Evolutionary conservation across 2,797 vertebrate species (phyloP).

Genomic region (Labeo calbasu): DNA sequence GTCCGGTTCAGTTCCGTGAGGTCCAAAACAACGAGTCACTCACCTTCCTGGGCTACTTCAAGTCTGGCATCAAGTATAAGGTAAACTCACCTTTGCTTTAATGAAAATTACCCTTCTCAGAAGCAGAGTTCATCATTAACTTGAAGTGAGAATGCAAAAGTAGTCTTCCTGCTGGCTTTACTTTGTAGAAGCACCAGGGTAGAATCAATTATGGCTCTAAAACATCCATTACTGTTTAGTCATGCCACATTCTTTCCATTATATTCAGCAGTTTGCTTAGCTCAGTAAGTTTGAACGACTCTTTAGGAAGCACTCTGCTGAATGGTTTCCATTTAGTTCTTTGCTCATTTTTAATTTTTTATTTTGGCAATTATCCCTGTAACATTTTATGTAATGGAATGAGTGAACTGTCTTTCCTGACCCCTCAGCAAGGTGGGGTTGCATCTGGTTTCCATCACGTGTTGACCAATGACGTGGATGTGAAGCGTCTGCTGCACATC

Average conservation of each 20-base stretch:
- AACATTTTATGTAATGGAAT: not conserved
- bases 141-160: not conserved
- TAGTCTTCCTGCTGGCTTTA: not conserved
- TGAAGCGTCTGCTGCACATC: slow-evolving; percentile 69
- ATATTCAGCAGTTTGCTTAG: slow-evolving; percentile 24
- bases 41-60: slow-evolving; percentile 89
- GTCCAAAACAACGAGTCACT: slow-evolving; percentile 85
- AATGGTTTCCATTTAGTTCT: slow-evolving; percentile 24
- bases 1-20: slow-evolving; percentile 85
- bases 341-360: not conserved
- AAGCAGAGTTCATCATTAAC: slow-evolving; percentile 24
- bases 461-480: slow-evolving; percentile 53
- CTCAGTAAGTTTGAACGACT: slow-evolving; percentile 25
- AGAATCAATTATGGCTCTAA: slow-evolving; percentile 15
- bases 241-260: slow-evolving; percentile 42
- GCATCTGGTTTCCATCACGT: slow-evolving; percentile 76
- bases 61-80: slow-evolving; percentile 88
- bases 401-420: not conserved
- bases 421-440: slow-evolving; percentile 74
- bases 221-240: slow-evolving; percentile 32
- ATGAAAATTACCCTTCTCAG: not conserved
- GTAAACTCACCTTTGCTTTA: slow-evolving; percentile 61
- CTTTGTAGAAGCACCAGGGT: not conserved
- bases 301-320: not conserved
- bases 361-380: not conserved